Conservation (phyloP, 2,113 vertebrate genomes). For the Actinemys pallida region DNA sequence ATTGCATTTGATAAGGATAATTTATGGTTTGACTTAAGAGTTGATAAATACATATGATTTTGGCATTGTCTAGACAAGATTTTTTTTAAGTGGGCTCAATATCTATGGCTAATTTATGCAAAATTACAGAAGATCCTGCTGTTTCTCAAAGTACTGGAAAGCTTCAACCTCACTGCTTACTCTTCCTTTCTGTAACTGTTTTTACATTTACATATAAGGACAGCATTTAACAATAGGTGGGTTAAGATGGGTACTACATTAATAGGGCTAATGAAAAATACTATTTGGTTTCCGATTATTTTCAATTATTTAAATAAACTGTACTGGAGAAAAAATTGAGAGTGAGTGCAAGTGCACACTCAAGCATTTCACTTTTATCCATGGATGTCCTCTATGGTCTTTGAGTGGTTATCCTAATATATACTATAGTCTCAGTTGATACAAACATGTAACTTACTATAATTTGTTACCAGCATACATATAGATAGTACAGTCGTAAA, state of each 20-base stretch:
- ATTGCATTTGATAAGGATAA: neutral
- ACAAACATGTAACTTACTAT: neutral
- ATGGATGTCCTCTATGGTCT: neutral
- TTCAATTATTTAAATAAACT: neutral
- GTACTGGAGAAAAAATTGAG: neutral
- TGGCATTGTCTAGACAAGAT: neutral
- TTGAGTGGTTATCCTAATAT: neutral
- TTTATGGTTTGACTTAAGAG: neutral
- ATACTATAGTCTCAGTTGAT: neutral
- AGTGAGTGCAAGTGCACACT: neutral
- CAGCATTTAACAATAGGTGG: neutral
- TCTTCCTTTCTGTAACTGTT: neutral
- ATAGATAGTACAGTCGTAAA: neutral
- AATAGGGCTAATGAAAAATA: neutral
- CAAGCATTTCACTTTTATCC: neutral
- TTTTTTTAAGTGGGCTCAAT: fast-evolving
- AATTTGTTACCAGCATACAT: neutral
- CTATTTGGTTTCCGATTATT: neutral
- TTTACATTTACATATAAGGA: neutral
- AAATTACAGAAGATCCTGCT: neutral
- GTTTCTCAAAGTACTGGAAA: neutral
- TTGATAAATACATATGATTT: neutral
- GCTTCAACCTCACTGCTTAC: neutral
- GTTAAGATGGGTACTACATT: neutral
- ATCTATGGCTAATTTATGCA: fast-evolving